Conservation (phyloP, 2,888 invertebrate genomes). For the Euplagia quadripunctaria region DNA sequence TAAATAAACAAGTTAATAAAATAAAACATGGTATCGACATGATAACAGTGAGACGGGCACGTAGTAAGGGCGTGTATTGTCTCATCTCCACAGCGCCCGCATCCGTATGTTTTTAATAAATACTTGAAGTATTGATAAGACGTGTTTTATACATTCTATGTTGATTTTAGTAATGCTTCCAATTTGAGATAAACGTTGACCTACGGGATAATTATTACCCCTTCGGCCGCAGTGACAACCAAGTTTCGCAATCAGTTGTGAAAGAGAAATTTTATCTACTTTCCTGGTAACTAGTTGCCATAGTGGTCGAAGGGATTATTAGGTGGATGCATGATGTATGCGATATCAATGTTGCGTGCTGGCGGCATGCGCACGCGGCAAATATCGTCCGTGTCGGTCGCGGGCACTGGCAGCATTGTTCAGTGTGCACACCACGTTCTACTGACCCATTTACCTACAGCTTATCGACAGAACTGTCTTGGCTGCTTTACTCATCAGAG, state of each 20-base stretch:
- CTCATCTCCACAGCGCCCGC: slow-evolving; percentile 56
- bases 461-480: slow-evolving; percentile 85
- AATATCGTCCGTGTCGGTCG: slow-evolving; percentile 54
- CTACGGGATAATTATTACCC: slow-evolving; percentile 51
- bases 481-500: slow-evolving; percentile 74
- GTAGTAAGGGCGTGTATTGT: slow-evolving; percentile 65
- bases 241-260: too few relatives aligned
- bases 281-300: too few relatives aligned
- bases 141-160: slow-evolving; percentile 39
- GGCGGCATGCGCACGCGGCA: slow-evolving; percentile 62
- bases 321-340: slow-evolving; percentile 25
- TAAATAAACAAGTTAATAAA: slow-evolving; percentile 36
- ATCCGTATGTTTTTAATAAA: slow-evolving; percentile 48
- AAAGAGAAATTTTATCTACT: too few relatives aligned
- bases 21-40: slow-evolving; percentile 47
- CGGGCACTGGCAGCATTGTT: slow-evolving; percentile 69
- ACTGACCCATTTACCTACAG: slow-evolving; percentile 83
- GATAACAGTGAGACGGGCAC: slow-evolving; percentile 69
- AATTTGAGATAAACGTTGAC: slow-evolving; percentile 27
- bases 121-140: slow-evolving; percentile 44
- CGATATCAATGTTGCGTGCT: slow-evolving; percentile 47
- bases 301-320: too few relatives aligned
- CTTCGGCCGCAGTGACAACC: too few relatives aligned
- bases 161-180: slow-evolving; percentile 22
- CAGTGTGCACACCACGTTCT: slow-evolving; percentile 73